Evolutionary conservation across 2,113 vertebrate species (phyloP).

Genomic region (Prunella fulvescens): DNA sequence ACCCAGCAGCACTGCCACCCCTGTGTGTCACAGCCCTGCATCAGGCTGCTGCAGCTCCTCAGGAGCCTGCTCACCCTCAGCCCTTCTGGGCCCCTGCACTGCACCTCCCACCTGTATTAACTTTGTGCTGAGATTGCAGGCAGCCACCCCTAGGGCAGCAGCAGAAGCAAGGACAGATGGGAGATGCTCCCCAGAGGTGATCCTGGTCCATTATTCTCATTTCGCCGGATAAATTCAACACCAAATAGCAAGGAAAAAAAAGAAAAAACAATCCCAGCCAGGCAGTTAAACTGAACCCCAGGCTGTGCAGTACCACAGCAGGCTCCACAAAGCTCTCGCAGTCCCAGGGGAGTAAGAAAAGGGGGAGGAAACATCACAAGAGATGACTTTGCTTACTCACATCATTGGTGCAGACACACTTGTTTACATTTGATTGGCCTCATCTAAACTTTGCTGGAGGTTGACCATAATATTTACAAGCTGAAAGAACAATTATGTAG

Average conservation of each 20-base stretch:
- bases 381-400: neutral
- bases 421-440: conserved; percentile 52
- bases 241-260: neutral
- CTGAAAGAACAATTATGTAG: conserved; percentile 33
- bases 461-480: conserved; percentile 63
- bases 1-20: neutral
- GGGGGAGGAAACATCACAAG: conserved; percentile 6
- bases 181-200: neutral
- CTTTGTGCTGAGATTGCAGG: neutral
- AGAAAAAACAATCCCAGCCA: neutral
- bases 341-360: neutral
- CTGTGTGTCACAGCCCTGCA: fast-evolving
- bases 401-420: neutral
- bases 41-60: neutral
- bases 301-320: neutral
- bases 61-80: neutral
- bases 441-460: conserved; percentile 58
- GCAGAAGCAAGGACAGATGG: neutral
- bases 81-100: neutral
- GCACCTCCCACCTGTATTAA: neutral
- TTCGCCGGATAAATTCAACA: neutral
- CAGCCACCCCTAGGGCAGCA: neutral
- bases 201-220: neutral
- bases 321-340: neutral
- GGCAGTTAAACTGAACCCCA: neutral